A percentile compares a stretch with the other conserved stretches of the same genome.
These are phyloP conservation scores for Cyprinodon variegatus DNA, from an alignment of 2,113 vertebrate species.

Conservation along the genomic window DNA sequence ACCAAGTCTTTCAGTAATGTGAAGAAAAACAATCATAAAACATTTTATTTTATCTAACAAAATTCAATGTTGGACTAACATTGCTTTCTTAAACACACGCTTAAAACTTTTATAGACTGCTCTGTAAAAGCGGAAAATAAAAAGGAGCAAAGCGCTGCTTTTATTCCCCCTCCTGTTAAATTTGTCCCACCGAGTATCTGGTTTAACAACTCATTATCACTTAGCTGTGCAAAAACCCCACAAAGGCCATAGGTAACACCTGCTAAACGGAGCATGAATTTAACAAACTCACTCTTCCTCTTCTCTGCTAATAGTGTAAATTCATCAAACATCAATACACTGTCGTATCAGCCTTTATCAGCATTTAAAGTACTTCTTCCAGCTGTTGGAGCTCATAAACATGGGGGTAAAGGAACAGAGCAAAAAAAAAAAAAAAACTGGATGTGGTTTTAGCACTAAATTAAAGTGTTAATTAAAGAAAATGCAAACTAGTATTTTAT, in stretches of 20 bases:
- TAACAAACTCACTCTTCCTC: slow-evolving; percentile 39
- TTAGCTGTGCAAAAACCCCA: slow-evolving; percentile 63
- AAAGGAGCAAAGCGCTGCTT: slow-evolving; percentile 17
- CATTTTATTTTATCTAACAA: neutral
- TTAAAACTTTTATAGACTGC: slow-evolving; percentile 22
- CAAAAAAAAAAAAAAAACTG: neutral
- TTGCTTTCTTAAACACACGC: neutral
- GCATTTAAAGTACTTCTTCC: slow-evolving; percentile 82
- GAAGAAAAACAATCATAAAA: neutral
- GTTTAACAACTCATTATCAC: slow-evolving; percentile 79
- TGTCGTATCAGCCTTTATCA: slow-evolving; percentile 78
- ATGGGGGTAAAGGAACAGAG: slow-evolving; percentile 51
- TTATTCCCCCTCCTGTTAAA: slow-evolving; percentile 61
- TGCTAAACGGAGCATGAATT: slow-evolving; percentile 23
- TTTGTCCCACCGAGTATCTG: slow-evolving; percentile 75
- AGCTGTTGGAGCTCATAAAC: slow-evolving; percentile 71
- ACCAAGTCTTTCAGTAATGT: neutral
- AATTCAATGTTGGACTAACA: neutral
- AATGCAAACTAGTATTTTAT: slow-evolving; percentile 6
- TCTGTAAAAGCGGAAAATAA: slow-evolving; percentile 9
- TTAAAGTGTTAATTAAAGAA: slow-evolving; percentile 13
- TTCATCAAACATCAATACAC: slow-evolving; percentile 67
- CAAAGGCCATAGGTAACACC: slow-evolving; percentile 32
- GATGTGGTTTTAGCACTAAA: slow-evolving; percentile 14
- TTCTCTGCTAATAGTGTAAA: slow-evolving; percentile 56